Evolutionary conservation across 2,888 invertebrate species (phyloP), one percentile per base, ranked within the genome.

Genomic region (Sarcophaga rosellei): DNA sequence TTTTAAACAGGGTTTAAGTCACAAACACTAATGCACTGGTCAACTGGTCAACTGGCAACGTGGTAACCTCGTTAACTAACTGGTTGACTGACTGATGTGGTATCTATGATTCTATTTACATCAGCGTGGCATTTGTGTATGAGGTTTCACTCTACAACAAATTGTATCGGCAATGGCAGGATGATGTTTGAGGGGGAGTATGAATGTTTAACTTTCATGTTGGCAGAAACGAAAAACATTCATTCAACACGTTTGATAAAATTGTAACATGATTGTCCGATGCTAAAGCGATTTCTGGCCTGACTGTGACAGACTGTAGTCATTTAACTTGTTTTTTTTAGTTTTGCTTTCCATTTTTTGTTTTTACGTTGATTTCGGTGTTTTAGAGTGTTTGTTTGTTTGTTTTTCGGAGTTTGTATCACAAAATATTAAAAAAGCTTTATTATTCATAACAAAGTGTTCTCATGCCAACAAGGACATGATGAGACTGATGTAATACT

Each of bases 381-480:
- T 77, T 77, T 77, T 78, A 35, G 66, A 83, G 62, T 78, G 74
- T 63, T 82, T 82, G 35, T 35, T 25, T 25, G 25, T 25, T 35
- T 53, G 11, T 12, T 15, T 53, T 76, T 82, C 20, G 76, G 47
- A 72, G 81, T 76, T 82, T 61, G 74, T 69, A 79, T 15, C 57
- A 76, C 65, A 82, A 76, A 79, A 79, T 76, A 83, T 83, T 83
- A 76, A 83, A 76, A 81, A 80, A 80, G 80, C 86, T 86, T 83
- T 86, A 77, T 83, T 79, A 80, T 86, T 82, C 85, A 86, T 82
- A 83, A 77, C 80, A 86, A 83, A 83, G 80, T 82, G 85, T 82
- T 83, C 80, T 77, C 77, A 83, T 86, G 83, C 86, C 85, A 86
- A 86, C 79, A 83, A 86, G 86, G 83, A 83, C 85, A 85, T 86